These are phyloP conservation scores for Mormyrops boulengeri DNA, from an alignment of 2,797 vertebrate species.

Conservation along the genomic window DNA sequence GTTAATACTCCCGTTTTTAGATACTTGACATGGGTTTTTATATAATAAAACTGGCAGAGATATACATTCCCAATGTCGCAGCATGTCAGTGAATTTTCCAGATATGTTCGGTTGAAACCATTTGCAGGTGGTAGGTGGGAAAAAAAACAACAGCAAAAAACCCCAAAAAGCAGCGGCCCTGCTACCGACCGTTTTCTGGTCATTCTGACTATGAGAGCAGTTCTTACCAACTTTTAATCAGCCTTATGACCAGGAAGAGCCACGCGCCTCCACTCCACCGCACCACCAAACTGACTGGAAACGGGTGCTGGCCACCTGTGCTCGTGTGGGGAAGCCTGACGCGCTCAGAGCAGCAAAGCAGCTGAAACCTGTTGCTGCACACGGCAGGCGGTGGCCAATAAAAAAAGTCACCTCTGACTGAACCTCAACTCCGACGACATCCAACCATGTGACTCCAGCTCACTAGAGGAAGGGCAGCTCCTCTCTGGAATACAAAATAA, in stretches of 20 bases:
- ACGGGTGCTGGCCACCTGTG: conserved; percentile 36
- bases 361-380: conserved; percentile 11
- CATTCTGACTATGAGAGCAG: conserved; percentile 39
- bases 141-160: conserved; percentile 6
- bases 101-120: background rate
- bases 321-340: conserved; percentile 33
- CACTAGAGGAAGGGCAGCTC: conserved; percentile 35
- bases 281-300: conserved; percentile 24
- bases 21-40: background rate
- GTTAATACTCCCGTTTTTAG: background rate
- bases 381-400: conserved; percentile 3
- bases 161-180: background rate
- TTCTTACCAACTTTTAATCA: conserved; percentile 43
- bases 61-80: background rate
- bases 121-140: conserved; percentile 11
- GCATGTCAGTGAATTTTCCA: background rate
- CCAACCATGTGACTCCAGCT: conserved; percentile 31
- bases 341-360: conserved; percentile 14
- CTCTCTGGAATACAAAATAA: conserved; percentile 36
- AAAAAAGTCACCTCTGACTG: conserved; percentile 22
- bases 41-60: background rate
- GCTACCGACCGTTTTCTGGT: conserved; percentile 40
- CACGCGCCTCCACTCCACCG: conserved; percentile 15
- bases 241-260: conserved; percentile 38
- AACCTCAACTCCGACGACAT: conserved; percentile 24